Evolutionary conservation across 2,888 invertebrate genomes (phyloP), one percentile per base, ranked within the genome.

Genomic region (Zelleria hepariella): DNA sequence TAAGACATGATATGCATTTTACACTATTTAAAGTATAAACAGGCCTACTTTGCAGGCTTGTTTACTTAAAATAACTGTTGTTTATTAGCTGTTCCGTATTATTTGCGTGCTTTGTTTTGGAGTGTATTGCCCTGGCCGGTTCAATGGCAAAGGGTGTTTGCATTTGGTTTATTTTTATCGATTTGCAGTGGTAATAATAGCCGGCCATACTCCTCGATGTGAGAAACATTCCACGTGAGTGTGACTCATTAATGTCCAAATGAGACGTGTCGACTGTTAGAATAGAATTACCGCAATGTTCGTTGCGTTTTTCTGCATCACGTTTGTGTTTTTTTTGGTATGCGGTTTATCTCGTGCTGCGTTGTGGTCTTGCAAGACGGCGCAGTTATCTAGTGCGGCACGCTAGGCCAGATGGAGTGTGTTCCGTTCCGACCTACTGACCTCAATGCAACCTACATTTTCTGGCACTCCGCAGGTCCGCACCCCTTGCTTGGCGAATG

Each of bases 371-470:
- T 23, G 57, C 49, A 23, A 57, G 48, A 49, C 49, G 23, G 10
- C 42, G 27, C 10, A 32, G 55, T 21, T 32, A 27, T 26, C 53
- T 58, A 24, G 58, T 23, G 58, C 21, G 42, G 52, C 53, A 58
- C 58, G 58, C 52, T 6, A 53, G n/a, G 47, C 10, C 48, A 42
- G 24, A 52, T 32, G 27, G 58, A 32, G 26, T 25, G 48, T 25
- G 57, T 20, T 20, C 23, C 23, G 52, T 53, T 54, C 49, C 51
- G 60, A 59, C 62, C 60, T 57, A 62, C 54, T 62, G 58, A 62
- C 62, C 62, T 57, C 32, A 26, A 56, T 59, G 15, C 60, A 59
- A 59, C 59, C 59, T 55, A 62, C 56, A 58, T 62, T 59, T 57
- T 60, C 52, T 18, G 24, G 51, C 21, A n/a, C 47, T 23, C 23